Conservation (phyloP, 2,113 vertebrate genomes). For the Brachypodius melanocephalos region DNA sequence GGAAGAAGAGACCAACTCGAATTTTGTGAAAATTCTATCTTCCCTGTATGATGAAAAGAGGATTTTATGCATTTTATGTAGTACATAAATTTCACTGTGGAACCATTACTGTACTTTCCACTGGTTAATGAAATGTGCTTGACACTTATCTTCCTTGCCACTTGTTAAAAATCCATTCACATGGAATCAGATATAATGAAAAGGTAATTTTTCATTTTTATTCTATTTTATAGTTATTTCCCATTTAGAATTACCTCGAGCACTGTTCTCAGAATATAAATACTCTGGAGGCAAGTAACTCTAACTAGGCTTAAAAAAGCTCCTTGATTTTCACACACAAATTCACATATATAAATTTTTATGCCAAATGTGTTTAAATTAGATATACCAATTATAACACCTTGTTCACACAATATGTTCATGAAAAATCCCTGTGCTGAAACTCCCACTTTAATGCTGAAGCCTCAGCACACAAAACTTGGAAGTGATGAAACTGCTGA, state of each 20-base stretch:
- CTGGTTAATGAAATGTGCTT: conserved; percentile 10
- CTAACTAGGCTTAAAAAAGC: conserved; percentile 8
- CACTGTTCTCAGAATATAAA: conserved; percentile 18
- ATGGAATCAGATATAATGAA: conserved; percentile 34
- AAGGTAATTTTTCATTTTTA: conserved; percentile 7
- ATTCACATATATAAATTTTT: neutral
- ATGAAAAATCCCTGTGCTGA: conserved; percentile 7
- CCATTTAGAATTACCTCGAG: conserved; percentile 16
- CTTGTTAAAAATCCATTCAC: conserved; percentile 38
- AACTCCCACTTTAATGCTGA: conserved; percentile 3
- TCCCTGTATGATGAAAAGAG: neutral
- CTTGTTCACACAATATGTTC: conserved; percentile 39
- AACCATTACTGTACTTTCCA: neutral
- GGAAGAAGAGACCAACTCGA: neutral
- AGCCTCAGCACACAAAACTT: neutral
- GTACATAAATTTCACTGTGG: neutral
- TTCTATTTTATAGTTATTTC: conserved; percentile 13
- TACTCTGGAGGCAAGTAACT: conserved; percentile 17
- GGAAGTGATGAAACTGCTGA: neutral
- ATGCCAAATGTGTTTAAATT: conserved; percentile 31
- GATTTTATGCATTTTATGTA: neutral
- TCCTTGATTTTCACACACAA: neutral
- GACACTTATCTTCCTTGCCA: conserved; percentile 5
- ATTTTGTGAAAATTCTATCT: neutral
- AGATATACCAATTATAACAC: conserved; percentile 29